phyloP scores from a whole-genome alignment of 2,888 invertebrate genomes.

The Sturmia bella region DNA sequence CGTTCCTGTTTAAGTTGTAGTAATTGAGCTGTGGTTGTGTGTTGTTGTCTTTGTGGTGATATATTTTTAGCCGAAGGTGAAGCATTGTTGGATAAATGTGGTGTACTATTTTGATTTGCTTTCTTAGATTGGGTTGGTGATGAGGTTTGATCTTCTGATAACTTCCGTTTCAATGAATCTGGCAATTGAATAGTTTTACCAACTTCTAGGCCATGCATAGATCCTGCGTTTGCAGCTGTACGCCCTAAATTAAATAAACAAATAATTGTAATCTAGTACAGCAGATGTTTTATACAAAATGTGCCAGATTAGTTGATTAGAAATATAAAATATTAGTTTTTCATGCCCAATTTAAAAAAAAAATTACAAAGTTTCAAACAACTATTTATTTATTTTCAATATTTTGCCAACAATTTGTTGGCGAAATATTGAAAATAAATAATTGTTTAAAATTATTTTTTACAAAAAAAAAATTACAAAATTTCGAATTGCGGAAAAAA shows the following conservation, averaged over 20 bases:
- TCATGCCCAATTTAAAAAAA: no score
- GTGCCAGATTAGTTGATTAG: no score
- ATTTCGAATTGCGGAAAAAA: no score
- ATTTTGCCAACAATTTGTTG: no score
- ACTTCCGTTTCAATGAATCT: constrained; percentile 77
- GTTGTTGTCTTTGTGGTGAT: constrained; percentile 70
- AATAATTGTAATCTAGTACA: no score
- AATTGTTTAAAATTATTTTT: no score
- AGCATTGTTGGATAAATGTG: constrained; percentile 44
- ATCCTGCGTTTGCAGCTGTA: constrained; percentile 54
- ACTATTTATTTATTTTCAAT: no score
- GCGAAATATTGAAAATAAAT: no score
- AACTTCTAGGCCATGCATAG: constrained; percentile 68
- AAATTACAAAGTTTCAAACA: no score
- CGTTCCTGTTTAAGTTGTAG: constrained; percentile 77
- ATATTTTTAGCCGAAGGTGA: constrained; percentile 64
- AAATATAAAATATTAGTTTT: no score
- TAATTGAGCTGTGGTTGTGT: constrained; percentile 74
- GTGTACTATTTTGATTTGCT: constrained; percentile 49
- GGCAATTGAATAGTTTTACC: constrained; percentile 77
- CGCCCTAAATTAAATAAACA: constrained; percentile 54
- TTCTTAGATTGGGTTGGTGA: constrained; percentile 59
- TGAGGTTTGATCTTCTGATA: constrained; percentile 74
- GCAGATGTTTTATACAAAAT: no score
- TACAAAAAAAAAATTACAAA: no score